phyloP scores from a whole-genome alignment of 2,888 invertebrate genomes.

The Endotricha flammealis region DNA sequence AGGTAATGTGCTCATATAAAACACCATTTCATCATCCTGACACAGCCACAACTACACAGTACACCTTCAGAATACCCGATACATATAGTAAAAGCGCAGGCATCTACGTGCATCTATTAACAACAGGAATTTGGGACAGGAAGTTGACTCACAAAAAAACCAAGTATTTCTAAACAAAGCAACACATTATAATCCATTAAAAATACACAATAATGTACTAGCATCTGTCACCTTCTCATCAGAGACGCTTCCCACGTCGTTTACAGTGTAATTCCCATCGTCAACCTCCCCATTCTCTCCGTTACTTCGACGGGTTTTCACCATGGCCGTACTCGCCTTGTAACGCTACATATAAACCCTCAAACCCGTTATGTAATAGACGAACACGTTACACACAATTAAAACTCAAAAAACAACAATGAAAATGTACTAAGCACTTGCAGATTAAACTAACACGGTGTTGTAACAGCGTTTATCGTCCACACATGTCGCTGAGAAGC shows the following conservation, averaged over 20 bases:
- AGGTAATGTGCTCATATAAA: background rate
- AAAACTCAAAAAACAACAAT: slow-evolving; percentile 37
- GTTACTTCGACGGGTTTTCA: slow-evolving; percentile 77
- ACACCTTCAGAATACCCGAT: background rate
- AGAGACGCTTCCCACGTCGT: slow-evolving; percentile 69
- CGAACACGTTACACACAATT: slow-evolving; percentile 41
- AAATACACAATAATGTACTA: slow-evolving; percentile 39
- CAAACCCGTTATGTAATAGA: slow-evolving; percentile 51
- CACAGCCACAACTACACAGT: background rate
- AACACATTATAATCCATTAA: slow-evolving; percentile 35
- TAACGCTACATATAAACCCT: slow-evolving; percentile 51
- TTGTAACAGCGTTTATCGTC: slow-evolving; percentile 62
- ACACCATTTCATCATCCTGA: slow-evolving; percentile 1
- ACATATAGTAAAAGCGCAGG: slow-evolving; percentile 46
- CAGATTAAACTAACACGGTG: slow-evolving; percentile 52
- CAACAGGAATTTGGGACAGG: slow-evolving; percentile 50
- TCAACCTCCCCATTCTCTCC: slow-evolving; percentile 74
- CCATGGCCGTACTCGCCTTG: slow-evolving; percentile 62
- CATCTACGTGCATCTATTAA: slow-evolving; percentile 47
- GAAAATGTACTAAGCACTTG: slow-evolving; percentile 35
- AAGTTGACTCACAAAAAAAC: slow-evolving; percentile 44
- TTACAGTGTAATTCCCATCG: slow-evolving; percentile 66
- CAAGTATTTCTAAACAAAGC: slow-evolving; percentile 40
- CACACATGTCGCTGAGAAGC: slow-evolving; percentile 69
- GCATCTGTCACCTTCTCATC: slow-evolving; percentile 70